Evolutionary conservation across 2,888 invertebrate species (phyloP).

Genomic region (Agrotis exclamationis): DNA sequence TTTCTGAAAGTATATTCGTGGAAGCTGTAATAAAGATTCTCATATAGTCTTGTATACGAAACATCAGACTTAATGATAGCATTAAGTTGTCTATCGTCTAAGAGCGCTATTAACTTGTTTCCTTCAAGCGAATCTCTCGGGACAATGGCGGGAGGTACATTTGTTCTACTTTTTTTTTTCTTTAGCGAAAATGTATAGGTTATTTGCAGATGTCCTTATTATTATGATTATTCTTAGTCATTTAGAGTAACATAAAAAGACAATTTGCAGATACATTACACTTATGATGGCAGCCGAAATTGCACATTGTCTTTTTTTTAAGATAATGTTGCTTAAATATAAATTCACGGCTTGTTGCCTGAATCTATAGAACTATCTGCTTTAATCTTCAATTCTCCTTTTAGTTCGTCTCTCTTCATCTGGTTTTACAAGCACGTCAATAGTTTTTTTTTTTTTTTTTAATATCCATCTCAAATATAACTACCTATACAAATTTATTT

Average conservation of each 20-base stretch:
- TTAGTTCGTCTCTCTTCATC: too few species aligned
- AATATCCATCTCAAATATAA: too few species aligned
- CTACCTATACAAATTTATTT: too few species aligned
- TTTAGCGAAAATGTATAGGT: conserved; percentile 24
- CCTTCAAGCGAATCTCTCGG: conserved; percentile 45
- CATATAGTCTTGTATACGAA: conserved; percentile 45
- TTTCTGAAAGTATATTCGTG: conserved; percentile 23
- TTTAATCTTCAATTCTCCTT: too few species aligned
- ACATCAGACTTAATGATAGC: conserved; percentile 54
- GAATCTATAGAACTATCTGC: not conserved
- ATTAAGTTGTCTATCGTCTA: conserved; percentile 62
- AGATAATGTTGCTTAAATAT: not conserved
- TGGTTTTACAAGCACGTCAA: too few species aligned
- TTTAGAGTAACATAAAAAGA: conserved; percentile 22
- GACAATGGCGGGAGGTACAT: conserved; percentile 40
- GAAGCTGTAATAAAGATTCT: conserved; percentile 42
- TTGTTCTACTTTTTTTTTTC: conserved; percentile 28
- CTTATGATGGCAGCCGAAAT: not conserved
- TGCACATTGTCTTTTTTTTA: not conserved
- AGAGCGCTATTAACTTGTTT: conserved; percentile 57
- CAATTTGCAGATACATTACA: conserved; percentile 25
- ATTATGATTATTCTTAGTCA: conserved; percentile 24
- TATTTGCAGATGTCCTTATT: conserved; percentile 25
- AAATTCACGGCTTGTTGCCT: not conserved
- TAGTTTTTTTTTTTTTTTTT: too few species aligned